Base-by-base conservation (phyloP, 2,113 vertebrate species). In the Trogon surrucura region DNA sequence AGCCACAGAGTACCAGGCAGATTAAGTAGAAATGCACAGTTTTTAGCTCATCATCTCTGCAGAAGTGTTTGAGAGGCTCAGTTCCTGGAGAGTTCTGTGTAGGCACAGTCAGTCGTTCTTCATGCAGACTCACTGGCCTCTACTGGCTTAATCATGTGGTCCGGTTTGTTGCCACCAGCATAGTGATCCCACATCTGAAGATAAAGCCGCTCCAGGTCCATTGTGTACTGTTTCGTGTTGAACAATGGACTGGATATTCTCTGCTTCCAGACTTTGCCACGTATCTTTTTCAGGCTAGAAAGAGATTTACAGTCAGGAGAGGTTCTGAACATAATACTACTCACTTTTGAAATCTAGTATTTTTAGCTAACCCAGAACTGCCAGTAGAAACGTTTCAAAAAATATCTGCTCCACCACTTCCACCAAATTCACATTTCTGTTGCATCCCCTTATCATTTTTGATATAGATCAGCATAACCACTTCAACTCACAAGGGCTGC, bases 151-250 rank as follows among this genome's bases (percentile, higher is more conserved):
- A 99, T 97, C 97, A 99, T 97, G 97, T 99, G 99, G 60, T 99
- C 99, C 0, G 99, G 99, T 94, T 99, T 99, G 97, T 97, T 98
- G 91, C 99, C 99, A 3, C 97, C 98, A 80, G 99, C 98, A 23
- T 98, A 98, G 95, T 99, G 99, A 93, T 99, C 99, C 99, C 99
- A 99, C 99, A 99, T 99, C 97, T 99, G 98, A 44, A 99, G 97
- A 89, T 99, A 99, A 16, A 99, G 99, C 85, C 98, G 98, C 98
- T 99, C 99, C 97, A 99, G 97, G 93, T 99, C 99, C 58, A 98
- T 97, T 18, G 99, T 99, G 97, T 99, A 99, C 96, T 99, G 99
- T 97, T 99, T 99, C 32, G 99, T 99, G 98, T 99, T 99, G 98
- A 99, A 99, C 78, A 99, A 98, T 21, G 99, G 98, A 91, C 99